Evolutionary conservation across 2,797 vertebrate genomes (phyloP), one percentile per base, ranked within the genome.

Genomic region (Argya squamiceps): DNA sequence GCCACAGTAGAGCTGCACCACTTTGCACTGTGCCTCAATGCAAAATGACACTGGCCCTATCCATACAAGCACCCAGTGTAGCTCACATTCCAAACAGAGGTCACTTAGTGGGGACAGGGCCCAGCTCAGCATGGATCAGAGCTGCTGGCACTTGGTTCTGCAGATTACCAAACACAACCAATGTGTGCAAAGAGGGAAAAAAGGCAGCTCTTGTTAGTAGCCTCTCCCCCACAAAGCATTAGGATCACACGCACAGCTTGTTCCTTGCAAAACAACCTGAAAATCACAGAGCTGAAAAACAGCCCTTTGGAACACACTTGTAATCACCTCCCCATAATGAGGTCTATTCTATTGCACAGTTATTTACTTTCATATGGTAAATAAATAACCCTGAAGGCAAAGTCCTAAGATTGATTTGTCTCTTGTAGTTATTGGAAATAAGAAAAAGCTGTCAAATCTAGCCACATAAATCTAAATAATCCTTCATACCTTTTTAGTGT

Each of bases 21-120:
- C 41, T 56, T 22, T 18, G n/a, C 46, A 12, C 49, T 2, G 11
- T 34, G 26, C 12, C 49, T 36, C 34, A 8, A 8, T 1, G 2
- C 32, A 21, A 27, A 60, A 22, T 0, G 2, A 22, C 26, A 22
- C 24, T 9, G 4, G 11, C 11, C 0, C 0, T 9, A 9, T 1
- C 43, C 37, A 16, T 2, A 5, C 4, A 3, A 9, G 0, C 0
- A 3, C 43, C 15, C 26, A 6, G 34, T 2, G 26, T 0, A 30
- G 27, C 65, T 50, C 50, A 26, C 4, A 24, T 5, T 7, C 15
- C 36, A 26, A 12, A n/a, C n/a, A 34, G 6, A 55, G 21, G 6
- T 36, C 36, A 10, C 30, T 43, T 1, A 9, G 21, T 4, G 29
- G 47, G 15, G 41, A 16, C n/a, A 21, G 11, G 6, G n/a, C 29